A percentile compares a stretch with the other conserved stretches of the same genome.
phyloP scores from a whole-genome alignment of 2,797 vertebrate species.

The Morus bassanus region DNA sequence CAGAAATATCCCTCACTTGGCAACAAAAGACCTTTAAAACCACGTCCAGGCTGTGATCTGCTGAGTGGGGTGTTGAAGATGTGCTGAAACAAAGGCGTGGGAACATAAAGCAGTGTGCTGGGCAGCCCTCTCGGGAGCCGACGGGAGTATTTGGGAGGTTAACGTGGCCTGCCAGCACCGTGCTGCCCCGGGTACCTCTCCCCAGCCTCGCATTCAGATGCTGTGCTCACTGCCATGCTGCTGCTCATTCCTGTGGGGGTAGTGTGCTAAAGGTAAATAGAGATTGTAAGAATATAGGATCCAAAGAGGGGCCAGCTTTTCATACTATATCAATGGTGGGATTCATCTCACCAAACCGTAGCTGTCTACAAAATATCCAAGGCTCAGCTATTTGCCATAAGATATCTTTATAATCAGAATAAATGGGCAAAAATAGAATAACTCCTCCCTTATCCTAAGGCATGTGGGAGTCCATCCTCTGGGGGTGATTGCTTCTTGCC shows the following conservation, averaged over 20 bases:
- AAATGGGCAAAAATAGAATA: background rate
- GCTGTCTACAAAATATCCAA: background rate
- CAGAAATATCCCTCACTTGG: conserved; percentile 26
- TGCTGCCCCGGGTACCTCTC: background rate
- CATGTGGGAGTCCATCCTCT: background rate
- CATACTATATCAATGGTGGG: rapidly evolving
- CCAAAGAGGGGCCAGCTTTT: background rate
- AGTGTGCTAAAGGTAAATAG: background rate
- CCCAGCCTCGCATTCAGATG: rapidly evolving
- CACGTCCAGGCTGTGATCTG: background rate
- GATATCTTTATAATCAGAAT: background rate
- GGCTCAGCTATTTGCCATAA: background rate
- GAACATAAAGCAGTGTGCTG: background rate
- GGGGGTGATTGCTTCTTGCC: background rate
- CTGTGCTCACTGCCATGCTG: background rate
- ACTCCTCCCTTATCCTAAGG: background rate
- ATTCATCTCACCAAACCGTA: background rate
- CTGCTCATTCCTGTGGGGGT: background rate
- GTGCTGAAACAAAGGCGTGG: conserved; percentile 4
- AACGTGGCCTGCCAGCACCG: background rate
- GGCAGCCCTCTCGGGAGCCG: background rate
- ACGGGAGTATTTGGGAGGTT: background rate
- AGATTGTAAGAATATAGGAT: background rate
- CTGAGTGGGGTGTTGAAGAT: background rate
- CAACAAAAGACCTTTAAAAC: background rate